phyloP scores from a whole-genome alignment of 2,888 invertebrate genomes.

The Amiota minor region DNA sequence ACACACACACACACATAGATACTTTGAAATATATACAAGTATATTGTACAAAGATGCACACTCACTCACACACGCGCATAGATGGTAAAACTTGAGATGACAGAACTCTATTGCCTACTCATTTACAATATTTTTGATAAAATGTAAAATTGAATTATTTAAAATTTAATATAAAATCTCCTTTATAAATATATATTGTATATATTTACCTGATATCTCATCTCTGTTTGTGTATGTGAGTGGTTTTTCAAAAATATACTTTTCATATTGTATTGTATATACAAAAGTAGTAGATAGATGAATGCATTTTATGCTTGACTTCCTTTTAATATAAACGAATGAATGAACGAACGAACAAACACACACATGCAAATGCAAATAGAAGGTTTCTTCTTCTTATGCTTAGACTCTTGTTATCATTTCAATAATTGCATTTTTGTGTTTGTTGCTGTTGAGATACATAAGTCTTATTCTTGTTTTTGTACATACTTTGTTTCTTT shows the following conservation, averaged over 20 bases:
- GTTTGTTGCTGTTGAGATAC: conserved; percentile 55
- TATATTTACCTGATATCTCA: conserved; percentile 15
- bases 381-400: conserved; percentile 44
- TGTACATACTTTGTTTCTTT: conserved; percentile 51
- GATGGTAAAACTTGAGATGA: conserved; percentile 26
- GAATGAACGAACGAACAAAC: conserved; percentile 14
- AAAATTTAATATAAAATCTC: conserved; percentile 66
- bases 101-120: conserved; percentile 56
- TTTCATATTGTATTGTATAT: conserved; percentile 21
- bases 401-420: conserved; percentile 58
- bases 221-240: neutral
- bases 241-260: neutral
- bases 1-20: neutral
- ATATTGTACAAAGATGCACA: conserved; percentile 3
- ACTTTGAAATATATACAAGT: neutral
- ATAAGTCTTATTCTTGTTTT: conserved; percentile 34
- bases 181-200: conserved; percentile 36
- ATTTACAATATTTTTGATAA: conserved; percentile 63
- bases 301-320: conserved; percentile 58
- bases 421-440: conserved; percentile 65
- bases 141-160: conserved; percentile 67
- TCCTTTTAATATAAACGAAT: conserved; percentile 28
- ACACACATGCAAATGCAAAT: neutral
- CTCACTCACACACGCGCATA: neutral
- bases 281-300: conserved; percentile 49